Conservation (phyloP, 2,888 invertebrate genomes). For the Drosophila subsilvestris region DNA sequence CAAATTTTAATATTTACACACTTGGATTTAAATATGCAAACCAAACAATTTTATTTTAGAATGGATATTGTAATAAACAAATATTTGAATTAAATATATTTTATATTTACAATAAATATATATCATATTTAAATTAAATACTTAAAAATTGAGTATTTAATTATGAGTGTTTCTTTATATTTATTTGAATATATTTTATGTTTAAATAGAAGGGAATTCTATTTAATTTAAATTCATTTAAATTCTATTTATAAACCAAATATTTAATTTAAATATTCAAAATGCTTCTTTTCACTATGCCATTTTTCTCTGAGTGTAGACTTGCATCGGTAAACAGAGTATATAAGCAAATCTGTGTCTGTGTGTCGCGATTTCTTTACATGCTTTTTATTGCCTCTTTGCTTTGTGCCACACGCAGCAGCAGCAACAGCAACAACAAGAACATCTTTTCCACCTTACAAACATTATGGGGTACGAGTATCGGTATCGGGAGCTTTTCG, state of each 20-base stretch:
- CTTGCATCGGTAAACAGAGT: neutral
- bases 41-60: too few species aligned
- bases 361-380: conserved; percentile 54
- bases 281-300: too few species aligned
- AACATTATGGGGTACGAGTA: conserved; percentile 19
- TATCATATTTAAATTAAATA: neutral
- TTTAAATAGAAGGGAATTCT: neutral
- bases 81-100: too few species aligned
- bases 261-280: neutral
- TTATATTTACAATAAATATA: neutral
- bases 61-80: too few species aligned
- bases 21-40: too few species aligned
- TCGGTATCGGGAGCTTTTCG: conserved; percentile 38
- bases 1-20: neutral
- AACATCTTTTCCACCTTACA: conserved; percentile 40
- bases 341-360: conserved; percentile 41
- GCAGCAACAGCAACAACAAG: conserved; percentile 7
- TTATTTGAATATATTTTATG: neutral
- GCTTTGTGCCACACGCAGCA: conserved; percentile 24
- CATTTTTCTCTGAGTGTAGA: neutral
- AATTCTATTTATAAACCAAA: neutral
- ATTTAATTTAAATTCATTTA: neutral
- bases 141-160: too few species aligned
- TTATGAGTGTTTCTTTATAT: neutral
- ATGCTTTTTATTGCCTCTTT: conserved; percentile 9